phyloP scores from a whole-genome alignment of 2,797 vertebrate genomes.

The Propithecus perrieri region DNA sequence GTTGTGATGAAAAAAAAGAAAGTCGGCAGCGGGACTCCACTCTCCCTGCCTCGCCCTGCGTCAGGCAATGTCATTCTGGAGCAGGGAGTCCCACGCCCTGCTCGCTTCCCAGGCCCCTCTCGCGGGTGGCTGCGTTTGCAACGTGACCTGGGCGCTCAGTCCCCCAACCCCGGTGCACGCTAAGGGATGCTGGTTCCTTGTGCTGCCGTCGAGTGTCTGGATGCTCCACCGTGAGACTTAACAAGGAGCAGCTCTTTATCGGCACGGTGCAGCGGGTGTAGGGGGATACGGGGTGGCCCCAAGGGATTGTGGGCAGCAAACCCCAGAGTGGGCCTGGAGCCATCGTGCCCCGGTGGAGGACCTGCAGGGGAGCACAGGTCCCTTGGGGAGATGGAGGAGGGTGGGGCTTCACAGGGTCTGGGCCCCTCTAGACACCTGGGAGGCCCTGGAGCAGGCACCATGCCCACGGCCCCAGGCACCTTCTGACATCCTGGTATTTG shows the following conservation, averaged over 20 bases:
- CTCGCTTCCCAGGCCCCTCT: rapidly evolving
- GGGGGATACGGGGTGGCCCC: not conserved
- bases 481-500: not conserved
- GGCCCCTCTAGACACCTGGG: not conserved
- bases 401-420: not conserved
- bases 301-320: rapidly evolving
- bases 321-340: no score
- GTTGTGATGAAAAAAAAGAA: not conserved
- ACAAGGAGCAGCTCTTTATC: no score
- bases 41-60: not conserved
- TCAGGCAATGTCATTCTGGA: not conserved
- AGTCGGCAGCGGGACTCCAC: not conserved
- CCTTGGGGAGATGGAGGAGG: not conserved
- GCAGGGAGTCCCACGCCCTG: not conserved
- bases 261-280: rapidly evolving
- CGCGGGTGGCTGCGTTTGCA: not conserved
- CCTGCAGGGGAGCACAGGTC: rapidly evolving
- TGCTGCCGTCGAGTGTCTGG: not conserved
- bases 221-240: not conserved
- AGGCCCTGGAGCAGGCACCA: not conserved
- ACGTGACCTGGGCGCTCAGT: not conserved
- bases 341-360: not conserved
- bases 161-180: no score
- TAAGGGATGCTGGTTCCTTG: not conserved
- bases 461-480: not conserved